Evolutionary conservation across 1,140 invertebrate genomes (phyloP), one percentile per base, ranked within the genome.

Genomic region (Tetramorium alpestre): DNA sequence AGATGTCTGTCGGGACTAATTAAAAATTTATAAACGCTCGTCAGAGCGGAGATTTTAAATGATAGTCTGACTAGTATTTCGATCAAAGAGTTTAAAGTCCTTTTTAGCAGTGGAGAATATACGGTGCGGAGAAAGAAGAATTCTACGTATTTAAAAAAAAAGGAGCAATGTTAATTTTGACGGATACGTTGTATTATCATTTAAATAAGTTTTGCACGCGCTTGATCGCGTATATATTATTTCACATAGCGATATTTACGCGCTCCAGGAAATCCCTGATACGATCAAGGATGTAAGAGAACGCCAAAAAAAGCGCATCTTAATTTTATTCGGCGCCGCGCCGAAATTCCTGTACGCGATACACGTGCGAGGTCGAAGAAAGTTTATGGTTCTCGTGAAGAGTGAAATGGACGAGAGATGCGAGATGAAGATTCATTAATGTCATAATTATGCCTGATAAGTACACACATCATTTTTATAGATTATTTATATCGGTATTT

Each of bases 251-350:
- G 25, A 44, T 80, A 80, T 80, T 80, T 67, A 80, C 62, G 47
- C 41, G 58, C 28, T 69, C 28, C 10, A 80, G 77, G 77, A 80
- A 80, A 67, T 80, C 47, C 44, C 62, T 80, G 47, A 69, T 8
- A 4, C 18, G 44, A 67, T 44, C 22, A 54, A 51, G 64, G 28
- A 69, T 67, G 62, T 44, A 38, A 22, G 54, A 38, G 18, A 69
- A 25, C 44, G 16, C 58, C 44, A 60, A 77, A 54, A 54, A 76
- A 58, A 60, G 33, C 58, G 28, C 25, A 38, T 22, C 44, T 69
- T 80, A 80, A 80, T 80, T 67, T 80, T 80, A 80, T 80, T 80
- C 62, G 77, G 47, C 77, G 77, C 62, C 77, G n/a, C 44, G 38
- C 25, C 41, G 67, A 73, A 73, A 82, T 73, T 82, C 64, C 80